A percentile compares a stretch with the other conserved stretches of the same genome.
Evolutionary conservation across 2,113 vertebrate genomes (phyloP).

Genomic region (Poecilia latipinna): DNA sequence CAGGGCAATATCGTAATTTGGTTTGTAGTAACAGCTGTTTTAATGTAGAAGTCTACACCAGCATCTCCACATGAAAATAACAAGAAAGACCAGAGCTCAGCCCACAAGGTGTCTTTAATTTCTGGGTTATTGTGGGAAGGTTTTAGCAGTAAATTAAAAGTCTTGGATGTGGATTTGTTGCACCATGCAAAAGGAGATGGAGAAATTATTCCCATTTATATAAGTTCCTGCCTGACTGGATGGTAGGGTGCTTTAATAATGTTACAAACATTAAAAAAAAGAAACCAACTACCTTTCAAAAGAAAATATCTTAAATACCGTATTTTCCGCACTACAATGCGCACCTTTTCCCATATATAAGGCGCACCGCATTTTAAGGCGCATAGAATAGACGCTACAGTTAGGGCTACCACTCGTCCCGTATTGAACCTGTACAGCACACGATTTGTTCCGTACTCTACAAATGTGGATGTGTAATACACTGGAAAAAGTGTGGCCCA

Average conservation of each 20-base stretch:
- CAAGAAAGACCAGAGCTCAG: background rate
- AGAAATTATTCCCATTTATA: constrained; percentile 8
- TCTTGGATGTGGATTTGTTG: background rate
- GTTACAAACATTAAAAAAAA: constrained; percentile 16
- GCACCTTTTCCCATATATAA: too few relatives aligned
- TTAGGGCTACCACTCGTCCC: too few relatives aligned
- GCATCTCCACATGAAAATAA: constrained; percentile 41
- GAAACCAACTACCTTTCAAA: constrained; percentile 30
- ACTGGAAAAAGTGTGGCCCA: too few relatives aligned
- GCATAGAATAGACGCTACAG: too few relatives aligned
- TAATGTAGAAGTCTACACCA: constrained; percentile 21
- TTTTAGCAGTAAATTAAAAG: constrained; percentile 7
- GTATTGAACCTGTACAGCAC: too few relatives aligned
- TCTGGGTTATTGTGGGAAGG: constrained; percentile 10
- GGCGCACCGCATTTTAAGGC: too few relatives aligned
- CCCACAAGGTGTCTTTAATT: background rate
- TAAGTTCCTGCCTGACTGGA: background rate
- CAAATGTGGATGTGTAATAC: too few relatives aligned
- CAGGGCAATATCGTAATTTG: constrained; percentile 12
- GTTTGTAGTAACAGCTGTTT: constrained; percentile 18
- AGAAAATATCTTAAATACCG: constrained; percentile 14
- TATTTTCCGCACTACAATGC: too few relatives aligned
- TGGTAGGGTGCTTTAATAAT: constrained; percentile 41
- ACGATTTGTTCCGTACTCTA: too few relatives aligned
- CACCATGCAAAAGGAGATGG: constrained; percentile 1